These are phyloP conservation scores for Canis aureus DNA, from an alignment of 2,113 vertebrate species.

Conservation along the genomic window DNA sequence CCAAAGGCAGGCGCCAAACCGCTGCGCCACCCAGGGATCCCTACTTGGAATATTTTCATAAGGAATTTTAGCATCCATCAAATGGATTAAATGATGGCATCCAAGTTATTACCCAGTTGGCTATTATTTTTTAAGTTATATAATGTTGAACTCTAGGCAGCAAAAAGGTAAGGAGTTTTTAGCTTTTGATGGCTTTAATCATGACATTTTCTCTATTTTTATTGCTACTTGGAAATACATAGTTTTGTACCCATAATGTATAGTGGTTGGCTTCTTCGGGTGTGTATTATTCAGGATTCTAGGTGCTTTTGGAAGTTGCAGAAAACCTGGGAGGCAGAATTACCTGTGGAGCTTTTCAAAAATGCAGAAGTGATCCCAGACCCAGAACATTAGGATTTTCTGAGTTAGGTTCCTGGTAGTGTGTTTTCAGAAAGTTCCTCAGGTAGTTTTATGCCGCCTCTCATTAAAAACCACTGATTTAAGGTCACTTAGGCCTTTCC, in stretches of 20 bases:
- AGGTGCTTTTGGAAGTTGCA: neutral
- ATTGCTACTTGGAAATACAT: neutral
- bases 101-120: slow-evolving; percentile 19
- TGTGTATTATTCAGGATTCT: neutral
- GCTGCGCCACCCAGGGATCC: no score
- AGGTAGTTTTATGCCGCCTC: neutral
- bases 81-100: slow-evolving; percentile 29
- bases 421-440: neutral
- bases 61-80: slow-evolving; percentile 17
- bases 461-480: neutral
- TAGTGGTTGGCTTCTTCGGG: neutral
- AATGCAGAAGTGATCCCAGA: neutral
- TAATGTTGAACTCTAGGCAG: neutral
- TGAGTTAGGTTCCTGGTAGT: neutral
- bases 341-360: neutral
- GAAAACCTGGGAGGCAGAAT: neutral
- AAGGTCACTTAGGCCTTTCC: neutral
- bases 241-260: neutral
- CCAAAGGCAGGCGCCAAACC: no score
- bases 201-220: neutral
- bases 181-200: neutral
- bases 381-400: neutral
- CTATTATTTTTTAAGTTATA: slow-evolving; percentile 25
- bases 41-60: slow-evolving; percentile 54
- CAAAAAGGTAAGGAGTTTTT: neutral